Percentiles rank a stretch among this genome's conserved stretches.
phyloP scores from a whole-genome alignment of 2,888 invertebrate species.

The Lasioglossum oenotherae region DNA sequence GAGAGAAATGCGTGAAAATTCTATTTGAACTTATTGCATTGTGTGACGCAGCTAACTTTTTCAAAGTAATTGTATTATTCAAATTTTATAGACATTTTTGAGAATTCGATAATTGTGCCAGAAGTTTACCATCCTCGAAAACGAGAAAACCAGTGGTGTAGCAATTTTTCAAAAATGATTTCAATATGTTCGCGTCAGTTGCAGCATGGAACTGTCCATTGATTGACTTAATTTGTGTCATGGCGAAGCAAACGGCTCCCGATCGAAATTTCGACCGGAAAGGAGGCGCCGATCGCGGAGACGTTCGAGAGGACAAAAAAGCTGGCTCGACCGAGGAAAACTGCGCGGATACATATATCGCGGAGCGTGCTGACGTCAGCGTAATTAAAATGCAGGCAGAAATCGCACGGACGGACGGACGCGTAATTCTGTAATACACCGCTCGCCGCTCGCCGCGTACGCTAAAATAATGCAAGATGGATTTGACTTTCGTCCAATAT shows the following conservation, averaged over 20 bases:
- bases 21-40: too few relatives aligned
- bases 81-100: too few relatives aligned
- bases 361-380: constrained; percentile 27
- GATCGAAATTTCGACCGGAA: background rate
- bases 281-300: background rate
- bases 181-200: too few relatives aligned
- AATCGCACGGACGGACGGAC: background rate
- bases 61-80: too few relatives aligned
- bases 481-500: constrained; percentile 57
- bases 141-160: too few relatives aligned
- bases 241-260: background rate
- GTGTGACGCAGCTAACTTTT: too few relatives aligned
- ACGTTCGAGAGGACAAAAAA: background rate
- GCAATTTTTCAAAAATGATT: too few relatives aligned
- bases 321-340: background rate
- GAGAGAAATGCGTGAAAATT: too few relatives aligned
- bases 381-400: constrained; percentile 58
- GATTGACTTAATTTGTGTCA: background rate
- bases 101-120: too few relatives aligned
- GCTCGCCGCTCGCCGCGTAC: constrained; percentile 21
- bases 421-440: constrained; percentile 56
- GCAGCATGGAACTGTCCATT: too few relatives aligned
- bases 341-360: constrained; percentile 3
- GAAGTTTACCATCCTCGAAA: too few relatives aligned
- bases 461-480: constrained; percentile 59